Conservation (phyloP, 2,888 invertebrate species). For the Scaptodrosophila latifasciaeformis region DNA sequence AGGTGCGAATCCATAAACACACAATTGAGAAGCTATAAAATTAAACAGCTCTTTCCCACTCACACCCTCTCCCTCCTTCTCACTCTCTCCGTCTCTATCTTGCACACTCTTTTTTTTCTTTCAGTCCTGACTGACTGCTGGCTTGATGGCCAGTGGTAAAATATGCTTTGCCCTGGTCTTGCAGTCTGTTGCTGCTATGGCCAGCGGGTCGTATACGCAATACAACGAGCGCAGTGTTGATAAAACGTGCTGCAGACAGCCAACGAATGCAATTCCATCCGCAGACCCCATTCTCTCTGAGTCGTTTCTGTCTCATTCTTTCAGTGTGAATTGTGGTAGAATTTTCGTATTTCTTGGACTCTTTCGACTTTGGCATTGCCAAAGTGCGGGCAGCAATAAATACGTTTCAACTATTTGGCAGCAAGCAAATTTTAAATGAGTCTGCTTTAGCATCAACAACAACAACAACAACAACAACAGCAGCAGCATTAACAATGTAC, state of each 20-base stretch:
- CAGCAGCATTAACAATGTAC: neutral
- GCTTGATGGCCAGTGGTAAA: constrained; percentile 22
- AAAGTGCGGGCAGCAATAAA: constrained; percentile 45
- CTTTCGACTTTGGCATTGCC: constrained; percentile 9
- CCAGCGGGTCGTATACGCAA: constrained; percentile 56
- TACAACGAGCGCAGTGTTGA: constrained; percentile 38
- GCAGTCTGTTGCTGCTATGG: constrained; percentile 4
- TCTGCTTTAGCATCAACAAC: constrained; percentile 27
- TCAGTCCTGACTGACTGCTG: no score
- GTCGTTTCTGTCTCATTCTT: neutral
- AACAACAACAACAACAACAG: constrained; percentile 28
- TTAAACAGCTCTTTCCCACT: no score
- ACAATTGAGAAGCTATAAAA: constrained; percentile 65
- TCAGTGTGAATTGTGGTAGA: constrained; percentile 27
- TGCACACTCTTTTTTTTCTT: no score
- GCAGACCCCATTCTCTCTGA: no score
- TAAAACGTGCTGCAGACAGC: constrained; percentile 10
- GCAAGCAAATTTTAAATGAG: constrained; percentile 58
- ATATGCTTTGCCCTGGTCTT: constrained; percentile 20
- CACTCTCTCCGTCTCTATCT: no score
- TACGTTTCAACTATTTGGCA: constrained; percentile 66
- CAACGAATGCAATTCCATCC: no score
- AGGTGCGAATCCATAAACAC: constrained; percentile 70
- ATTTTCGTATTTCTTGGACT: no score
- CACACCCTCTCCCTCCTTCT: no score